Conservation (phyloP, 2,113 vertebrate genomes). For the Amazona guildingii region DNA sequence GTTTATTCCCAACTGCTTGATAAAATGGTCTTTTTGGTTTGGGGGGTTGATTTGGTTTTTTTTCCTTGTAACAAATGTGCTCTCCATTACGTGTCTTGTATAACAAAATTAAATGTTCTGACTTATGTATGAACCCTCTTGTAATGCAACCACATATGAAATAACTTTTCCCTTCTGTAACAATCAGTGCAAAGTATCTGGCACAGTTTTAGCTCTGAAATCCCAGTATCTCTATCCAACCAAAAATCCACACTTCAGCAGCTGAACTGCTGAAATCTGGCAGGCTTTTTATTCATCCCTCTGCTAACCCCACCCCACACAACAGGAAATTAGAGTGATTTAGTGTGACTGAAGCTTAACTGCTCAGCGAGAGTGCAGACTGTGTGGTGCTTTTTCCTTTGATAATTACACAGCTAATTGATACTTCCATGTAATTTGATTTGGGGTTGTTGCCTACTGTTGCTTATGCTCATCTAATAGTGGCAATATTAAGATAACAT, state of each 20-base stretch:
- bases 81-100: not conserved
- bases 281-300: not conserved
- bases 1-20: not conserved
- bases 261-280: not conserved
- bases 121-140: not conserved
- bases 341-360: conserved; percentile 35
- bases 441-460: conserved; percentile 40
- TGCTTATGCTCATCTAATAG: not conserved
- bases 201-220: not conserved
- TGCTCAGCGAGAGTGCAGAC: not conserved
- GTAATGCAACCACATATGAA: not conserved
- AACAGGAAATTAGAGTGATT: conserved; percentile 36
- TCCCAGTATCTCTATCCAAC: not conserved
- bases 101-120: not conserved
- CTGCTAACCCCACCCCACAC: conserved; percentile 10
- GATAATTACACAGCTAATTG: conserved; percentile 40
- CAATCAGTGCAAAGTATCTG: not conserved
- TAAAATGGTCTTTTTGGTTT: not conserved
- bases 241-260: not conserved
- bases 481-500: conserved; percentile 23
- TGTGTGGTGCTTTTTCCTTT: not conserved
- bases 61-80: not conserved
- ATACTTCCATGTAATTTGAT: conserved; percentile 27
- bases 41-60: not conserved
- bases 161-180: not conserved